Percentiles rank a stretch among this genome's conserved stretches.
Evolutionary conservation across 2,797 vertebrate species (phyloP).

Genomic region (Diglossa cyanea): DNA sequence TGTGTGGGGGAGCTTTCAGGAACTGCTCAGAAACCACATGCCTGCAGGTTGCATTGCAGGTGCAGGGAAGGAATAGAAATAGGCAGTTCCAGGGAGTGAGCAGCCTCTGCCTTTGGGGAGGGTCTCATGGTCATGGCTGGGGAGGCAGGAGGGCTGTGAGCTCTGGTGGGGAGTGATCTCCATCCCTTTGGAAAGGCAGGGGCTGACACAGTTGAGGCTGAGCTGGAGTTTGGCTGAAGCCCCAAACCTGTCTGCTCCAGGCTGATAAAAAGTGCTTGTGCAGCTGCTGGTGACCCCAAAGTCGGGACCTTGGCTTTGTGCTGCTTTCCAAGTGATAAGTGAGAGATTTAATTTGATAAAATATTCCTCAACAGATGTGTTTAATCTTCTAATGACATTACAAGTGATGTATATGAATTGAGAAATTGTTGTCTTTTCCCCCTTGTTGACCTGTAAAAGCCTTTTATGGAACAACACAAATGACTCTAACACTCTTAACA

Average conservation of each 20-base stretch:
- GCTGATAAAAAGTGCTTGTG: not conserved
- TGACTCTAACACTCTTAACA: not conserved
- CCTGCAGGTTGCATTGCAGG: not conserved
- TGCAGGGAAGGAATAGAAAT: not conserved
- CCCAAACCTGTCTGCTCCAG: not conserved
- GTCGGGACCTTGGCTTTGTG: not conserved
- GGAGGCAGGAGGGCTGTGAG: not conserved
- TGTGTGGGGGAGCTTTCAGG: not conserved
- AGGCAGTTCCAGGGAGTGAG: not conserved
- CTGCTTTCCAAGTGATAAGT: not conserved
- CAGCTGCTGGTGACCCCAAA: not conserved
- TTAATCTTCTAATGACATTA: conserved; percentile 28
- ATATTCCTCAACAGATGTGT: not conserved
- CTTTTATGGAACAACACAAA: not conserved
- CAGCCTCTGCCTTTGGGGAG: not conserved
- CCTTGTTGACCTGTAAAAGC: not conserved
- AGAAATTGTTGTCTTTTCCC: not conserved
- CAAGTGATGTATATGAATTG: not conserved
- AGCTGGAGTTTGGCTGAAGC: not conserved
- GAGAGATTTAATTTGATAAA: not conserved
- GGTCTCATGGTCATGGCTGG: accelerated
- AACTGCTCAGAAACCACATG: not conserved
- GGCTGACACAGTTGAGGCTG: not conserved
- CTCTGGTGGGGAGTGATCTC: accelerated
- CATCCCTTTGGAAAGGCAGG: not conserved